Base-by-base conservation (phyloP, 2,113 vertebrate species). In the Lutjanus erythropterus region DNA sequence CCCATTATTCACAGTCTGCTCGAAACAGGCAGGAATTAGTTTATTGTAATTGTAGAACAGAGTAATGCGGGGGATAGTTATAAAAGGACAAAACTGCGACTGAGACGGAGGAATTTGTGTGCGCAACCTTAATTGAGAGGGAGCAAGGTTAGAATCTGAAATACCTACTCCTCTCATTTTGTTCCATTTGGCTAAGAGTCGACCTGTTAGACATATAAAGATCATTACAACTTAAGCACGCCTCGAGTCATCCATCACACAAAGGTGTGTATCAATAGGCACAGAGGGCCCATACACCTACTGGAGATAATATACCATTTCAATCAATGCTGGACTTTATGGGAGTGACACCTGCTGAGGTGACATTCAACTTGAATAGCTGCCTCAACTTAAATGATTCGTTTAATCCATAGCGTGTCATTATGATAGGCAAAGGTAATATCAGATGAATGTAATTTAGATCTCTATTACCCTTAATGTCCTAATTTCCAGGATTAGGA, bases 1-100 rank as follows among this genome's bases (percentile, higher is more conserved):
- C 81, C 89, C 92, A 94, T 94, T 94, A 91, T 95, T 95, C 93
- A 94, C 86, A 90, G 86, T 90, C 90, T 85, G 88, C 65, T 79
- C 21, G 69, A 93, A 94, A 93, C 88, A 83, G 89, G 80, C 83
- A 85, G 72, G 80, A 95, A 93, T 92, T 89, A 83, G 86, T 94
- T 93, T 85, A 86, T 89, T 90, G 85, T 91, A 84, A 93, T 90
- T 91, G 53, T 75, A 85, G 81, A 91, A 79, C 44, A 21, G 78
- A 87, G 76, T 88, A 78, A 89, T 85, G 85, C 71, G 29, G 74
- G 18, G 16, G 56, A 49, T 14, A 44, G 70, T 53, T 68, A 71
- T 58, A 41, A 55, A 31, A 75, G 61, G 80, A 72, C 56, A 58
- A 86, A 85, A 84, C 56, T 31, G 49, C 21, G 50, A 81, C 31